Base-by-base conservation (phyloP, 1,140 invertebrate genomes). In the Nasonia giraulti region DNA sequence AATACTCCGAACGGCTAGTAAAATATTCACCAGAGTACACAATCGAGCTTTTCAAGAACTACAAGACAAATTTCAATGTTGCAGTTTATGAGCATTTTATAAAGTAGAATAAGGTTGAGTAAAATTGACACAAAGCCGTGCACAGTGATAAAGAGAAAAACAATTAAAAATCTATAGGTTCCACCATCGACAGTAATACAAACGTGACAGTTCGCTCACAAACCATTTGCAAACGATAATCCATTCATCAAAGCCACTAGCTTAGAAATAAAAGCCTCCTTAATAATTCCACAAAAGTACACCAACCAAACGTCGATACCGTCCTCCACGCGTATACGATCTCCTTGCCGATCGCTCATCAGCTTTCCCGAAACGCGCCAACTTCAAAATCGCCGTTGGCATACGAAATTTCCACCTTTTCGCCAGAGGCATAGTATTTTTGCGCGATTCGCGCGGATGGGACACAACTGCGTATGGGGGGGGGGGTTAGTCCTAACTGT, bases 401-500 rank as follows among this genome's bases (percentile, higher is more conserved):
- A 80, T 80, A 80, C 66, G 66, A 80, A n/a, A 80, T 80, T 44
- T 62, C 7, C 17, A 17, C 55, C n/a, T n/a, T 62, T 62, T 62
- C 55, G 20, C 55, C 55, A 2, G 55, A 62, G 20, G 55, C 55
- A 6, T 37, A 37, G 33, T 37, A 37, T 37, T 37, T 37, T 62
- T n/a, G 4, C 20, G 14, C 55, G 50, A 55, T 55, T 55, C 17
- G 12, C 68, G 33, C 33, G 33, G 33, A 37, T 37, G 33, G 68
- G 23, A 11, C 7, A 11, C 40, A 44, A 33, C 17, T 12, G 33
- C 6, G 6, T 50, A 23, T 1, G 62, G 50, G 27, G 83, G 27
- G 1, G 1, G 27, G 23, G 23, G 23, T 0, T 23, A 23, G 76
- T 80, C 77, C 76, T 84, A 84, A 6, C 62, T 91, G 90, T 87